A percentile compares a stretch with the other conserved stretches of the same genome.
phyloP scores from a whole-genome alignment of 2,797 vertebrate species.

The Tamandua tetradactyla region DNA sequence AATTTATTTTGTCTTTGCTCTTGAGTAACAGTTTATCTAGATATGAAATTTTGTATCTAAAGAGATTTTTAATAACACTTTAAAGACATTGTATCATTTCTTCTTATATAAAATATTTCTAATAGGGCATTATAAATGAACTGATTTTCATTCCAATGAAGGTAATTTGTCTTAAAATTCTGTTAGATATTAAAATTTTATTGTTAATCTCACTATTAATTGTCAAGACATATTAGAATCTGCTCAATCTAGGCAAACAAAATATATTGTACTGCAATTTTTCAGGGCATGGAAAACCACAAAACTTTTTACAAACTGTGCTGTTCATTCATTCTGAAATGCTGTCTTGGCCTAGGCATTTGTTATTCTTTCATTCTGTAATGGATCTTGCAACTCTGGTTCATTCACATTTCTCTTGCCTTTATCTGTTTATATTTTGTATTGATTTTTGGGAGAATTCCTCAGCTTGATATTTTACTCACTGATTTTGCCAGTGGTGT shows the following conservation, averaged over 20 bases:
- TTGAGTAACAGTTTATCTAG: neutral
- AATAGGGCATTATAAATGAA: neutral
- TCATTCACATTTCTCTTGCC: neutral
- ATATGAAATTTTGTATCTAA: neutral
- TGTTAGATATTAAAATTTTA: neutral
- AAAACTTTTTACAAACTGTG: no score
- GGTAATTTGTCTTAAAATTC: neutral
- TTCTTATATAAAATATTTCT: neutral
- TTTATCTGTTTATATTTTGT: neutral
- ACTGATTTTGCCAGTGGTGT: neutral
- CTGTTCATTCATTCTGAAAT: no score
- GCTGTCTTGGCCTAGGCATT: no score
- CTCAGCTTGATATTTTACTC: neutral
- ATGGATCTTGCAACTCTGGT: neutral
- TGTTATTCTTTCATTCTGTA: neutral
- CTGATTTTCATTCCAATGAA: neutral
- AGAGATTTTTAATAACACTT: neutral
- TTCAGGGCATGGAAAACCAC: no score
- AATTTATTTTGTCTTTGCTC: neutral
- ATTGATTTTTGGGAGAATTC: neutral
- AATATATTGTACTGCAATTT: no score
- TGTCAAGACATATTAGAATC: no score
- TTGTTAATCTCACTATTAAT: neutral
- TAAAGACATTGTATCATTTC: neutral
- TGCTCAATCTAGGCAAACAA: no score